These are phyloP conservation scores for Tuta absoluta DNA, from an alignment of 2,888 invertebrate species.

Conservation along the genomic window DNA sequence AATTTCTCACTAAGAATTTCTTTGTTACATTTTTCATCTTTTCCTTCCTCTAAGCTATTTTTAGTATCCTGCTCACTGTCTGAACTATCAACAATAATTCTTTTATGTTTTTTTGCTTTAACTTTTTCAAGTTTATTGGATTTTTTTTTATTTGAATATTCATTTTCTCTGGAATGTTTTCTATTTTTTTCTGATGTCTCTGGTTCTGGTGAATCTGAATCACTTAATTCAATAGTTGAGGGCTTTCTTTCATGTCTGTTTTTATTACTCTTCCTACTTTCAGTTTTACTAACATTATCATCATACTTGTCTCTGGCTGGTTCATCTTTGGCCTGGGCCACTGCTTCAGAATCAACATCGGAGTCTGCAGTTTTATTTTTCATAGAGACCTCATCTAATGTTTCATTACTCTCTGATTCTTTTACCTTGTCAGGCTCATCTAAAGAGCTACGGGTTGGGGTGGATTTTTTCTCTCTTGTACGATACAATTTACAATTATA, in stretches of 20 bases:
- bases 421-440: background rate
- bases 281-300: background rate
- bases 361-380: background rate
- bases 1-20: background rate
- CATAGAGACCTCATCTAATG: background rate
- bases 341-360: slow-evolving; percentile 2
- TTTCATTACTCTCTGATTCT: background rate
- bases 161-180: slow-evolving; percentile 1
- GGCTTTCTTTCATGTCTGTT: background rate
- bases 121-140: background rate
- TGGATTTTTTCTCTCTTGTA: slow-evolving; percentile 37
- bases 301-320: background rate
- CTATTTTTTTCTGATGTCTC: slow-evolving; percentile 23
- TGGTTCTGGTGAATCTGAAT: background rate
- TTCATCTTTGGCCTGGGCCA: background rate
- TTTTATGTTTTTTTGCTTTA: slow-evolving; percentile 11
- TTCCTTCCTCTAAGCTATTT: slow-evolving; percentile 25
- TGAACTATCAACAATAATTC: slow-evolving; percentile 20
- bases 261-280: slow-evolving; percentile 3
- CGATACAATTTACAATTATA: slow-evolving; percentile 63
- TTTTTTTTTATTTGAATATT: background rate
- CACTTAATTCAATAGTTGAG: slow-evolving; percentile 6
- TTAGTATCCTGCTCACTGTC: slow-evolving; percentile 34
- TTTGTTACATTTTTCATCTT: background rate
- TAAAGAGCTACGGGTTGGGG: slow-evolving; percentile 2